Percentiles rank a stretch among this genome's conserved stretches.
These are phyloP conservation scores for Aphodius granarius DNA, from an alignment of 2,888 invertebrate species.

Conservation along the genomic window DNA sequence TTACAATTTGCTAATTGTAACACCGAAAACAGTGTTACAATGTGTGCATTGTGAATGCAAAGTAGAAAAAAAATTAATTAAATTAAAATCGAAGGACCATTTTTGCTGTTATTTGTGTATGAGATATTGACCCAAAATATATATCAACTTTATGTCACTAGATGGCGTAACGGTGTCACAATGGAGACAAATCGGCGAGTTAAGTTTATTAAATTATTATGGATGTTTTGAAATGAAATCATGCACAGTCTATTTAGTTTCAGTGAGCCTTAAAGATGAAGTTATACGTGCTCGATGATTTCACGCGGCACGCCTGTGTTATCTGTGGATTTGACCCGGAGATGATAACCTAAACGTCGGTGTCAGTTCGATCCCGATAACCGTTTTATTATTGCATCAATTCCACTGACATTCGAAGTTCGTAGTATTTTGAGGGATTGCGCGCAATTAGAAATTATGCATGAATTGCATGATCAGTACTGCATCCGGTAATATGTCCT, in stretches of 20 bases:
- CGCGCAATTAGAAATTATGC: background rate
- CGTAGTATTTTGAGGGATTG: background rate
- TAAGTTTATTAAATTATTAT: slow-evolving; percentile 22
- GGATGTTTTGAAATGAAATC: slow-evolving; percentile 29
- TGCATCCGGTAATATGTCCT: background rate
- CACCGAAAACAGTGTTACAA: too few species aligned
- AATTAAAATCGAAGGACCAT: background rate
- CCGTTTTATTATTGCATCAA: background rate
- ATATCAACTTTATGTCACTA: background rate
- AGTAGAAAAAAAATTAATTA: too few species aligned
- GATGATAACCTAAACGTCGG: background rate
- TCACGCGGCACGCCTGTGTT: background rate
- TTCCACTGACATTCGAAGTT: background rate
- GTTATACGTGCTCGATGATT: background rate
- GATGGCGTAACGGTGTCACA: background rate
- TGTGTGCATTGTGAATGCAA: too few species aligned
- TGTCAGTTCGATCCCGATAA: background rate
- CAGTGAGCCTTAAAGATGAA: slow-evolving; percentile 38
- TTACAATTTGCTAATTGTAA: too few species aligned
- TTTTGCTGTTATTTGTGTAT: background rate
- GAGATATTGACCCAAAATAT: too few species aligned
- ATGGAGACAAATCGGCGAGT: background rate
- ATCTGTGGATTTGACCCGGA: background rate
- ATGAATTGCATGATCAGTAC: background rate
- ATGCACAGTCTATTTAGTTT: slow-evolving; percentile 37